These are phyloP conservation scores for Spatulosminthurus flaviceps DNA, from an alignment of 2,888 invertebrate species.

Conservation along the genomic window DNA sequence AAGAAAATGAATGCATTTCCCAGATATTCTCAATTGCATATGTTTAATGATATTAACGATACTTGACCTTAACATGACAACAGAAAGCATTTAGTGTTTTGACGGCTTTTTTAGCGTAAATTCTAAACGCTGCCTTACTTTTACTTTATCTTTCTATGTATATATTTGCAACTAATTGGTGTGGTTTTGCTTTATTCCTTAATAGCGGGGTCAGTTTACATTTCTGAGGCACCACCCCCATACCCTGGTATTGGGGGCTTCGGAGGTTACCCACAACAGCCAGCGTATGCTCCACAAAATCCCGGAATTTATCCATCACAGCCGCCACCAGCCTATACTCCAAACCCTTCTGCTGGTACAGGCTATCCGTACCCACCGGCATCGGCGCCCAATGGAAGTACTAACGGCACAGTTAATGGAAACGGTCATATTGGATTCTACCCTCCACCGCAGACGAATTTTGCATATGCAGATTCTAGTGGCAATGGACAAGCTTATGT, in stretches of 20 bases:
- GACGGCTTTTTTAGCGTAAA: background rate
- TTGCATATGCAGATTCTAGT: conserved; percentile 57
- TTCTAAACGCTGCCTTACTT: background rate
- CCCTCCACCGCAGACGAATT: conserved; percentile 45
- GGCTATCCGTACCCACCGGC: conserved; percentile 41
- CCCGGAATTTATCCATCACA: conserved; percentile 20
- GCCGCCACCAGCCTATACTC: conserved; percentile 22
- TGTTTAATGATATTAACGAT: background rate
- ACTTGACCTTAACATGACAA: background rate
- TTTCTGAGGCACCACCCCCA: conserved; percentile 69
- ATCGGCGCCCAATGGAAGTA: conserved; percentile 1
- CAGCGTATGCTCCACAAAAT: conserved; percentile 38
- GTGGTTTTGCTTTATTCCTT: conserved; percentile 41
- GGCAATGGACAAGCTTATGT: conserved; percentile 57
- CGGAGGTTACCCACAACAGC: conserved; percentile 54
- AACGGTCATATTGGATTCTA: conserved; percentile 38
- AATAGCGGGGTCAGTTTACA: conserved; percentile 67
- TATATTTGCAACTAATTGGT: conserved; percentile 19
- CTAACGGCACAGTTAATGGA: conserved; percentile 14
- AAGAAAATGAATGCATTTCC: conserved; percentile 12
- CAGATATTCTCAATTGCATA: background rate
- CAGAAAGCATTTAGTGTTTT: no score
- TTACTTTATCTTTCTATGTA: background rate
- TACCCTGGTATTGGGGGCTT: conserved; percentile 69
- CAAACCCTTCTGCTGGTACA: conserved; percentile 25